These are phyloP conservation scores for Ptyas mucosa DNA, from an alignment of 2,113 vertebrate species.

Conservation along the genomic window DNA sequence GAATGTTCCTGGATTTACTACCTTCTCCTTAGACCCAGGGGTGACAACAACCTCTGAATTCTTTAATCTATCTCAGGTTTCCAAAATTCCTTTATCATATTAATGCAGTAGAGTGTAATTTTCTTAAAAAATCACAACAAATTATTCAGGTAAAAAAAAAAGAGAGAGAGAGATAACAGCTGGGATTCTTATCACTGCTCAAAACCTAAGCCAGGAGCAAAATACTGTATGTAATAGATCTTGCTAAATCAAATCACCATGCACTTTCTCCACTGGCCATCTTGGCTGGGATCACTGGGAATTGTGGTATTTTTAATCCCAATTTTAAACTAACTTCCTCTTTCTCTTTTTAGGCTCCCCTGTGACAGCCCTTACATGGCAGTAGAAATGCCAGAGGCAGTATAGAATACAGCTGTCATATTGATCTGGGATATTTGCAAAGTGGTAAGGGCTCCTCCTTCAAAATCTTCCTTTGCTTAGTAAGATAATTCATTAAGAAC, in stretches of 20 bases:
- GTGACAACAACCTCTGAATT: background rate
- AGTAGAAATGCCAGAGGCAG: background rate
- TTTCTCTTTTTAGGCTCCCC: conserved; percentile 12
- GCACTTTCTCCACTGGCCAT: background rate
- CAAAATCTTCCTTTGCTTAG: background rate
- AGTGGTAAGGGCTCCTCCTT: background rate
- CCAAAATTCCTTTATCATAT: background rate
- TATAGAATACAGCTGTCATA: background rate
- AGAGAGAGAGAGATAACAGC: background rate
- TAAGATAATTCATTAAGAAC: background rate
- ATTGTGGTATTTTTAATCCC: background rate
- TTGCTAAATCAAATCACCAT: background rate
- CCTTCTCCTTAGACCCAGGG: background rate
- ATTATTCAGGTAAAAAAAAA: background rate
- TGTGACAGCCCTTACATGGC: background rate
- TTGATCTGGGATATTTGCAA: background rate
- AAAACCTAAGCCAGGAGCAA: background rate
- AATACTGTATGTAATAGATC: background rate
- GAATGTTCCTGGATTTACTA: too few relatives aligned
- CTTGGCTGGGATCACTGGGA: background rate
- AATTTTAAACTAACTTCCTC: conserved; percentile 11
- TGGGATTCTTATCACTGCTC: conserved; percentile 5
- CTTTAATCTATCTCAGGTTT: background rate
- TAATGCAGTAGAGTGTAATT: background rate
- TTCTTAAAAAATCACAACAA: conserved; percentile 10